These are phyloP conservation scores for Prunella strophiata DNA, from an alignment of 2,797 vertebrate species.

Conservation along the genomic window DNA sequence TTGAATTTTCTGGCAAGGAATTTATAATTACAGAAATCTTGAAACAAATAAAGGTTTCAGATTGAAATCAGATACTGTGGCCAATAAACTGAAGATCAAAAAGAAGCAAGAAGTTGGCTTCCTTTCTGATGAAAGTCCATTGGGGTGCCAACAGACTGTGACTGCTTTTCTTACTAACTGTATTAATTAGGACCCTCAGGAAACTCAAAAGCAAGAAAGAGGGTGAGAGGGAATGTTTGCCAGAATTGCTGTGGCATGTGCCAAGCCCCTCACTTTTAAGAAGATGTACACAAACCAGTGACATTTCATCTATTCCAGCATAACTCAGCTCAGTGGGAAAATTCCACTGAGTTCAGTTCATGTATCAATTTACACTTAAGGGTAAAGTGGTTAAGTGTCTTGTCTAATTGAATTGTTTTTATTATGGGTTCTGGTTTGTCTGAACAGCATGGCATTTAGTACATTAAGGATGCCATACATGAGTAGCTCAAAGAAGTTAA, in stretches of 20 bases:
- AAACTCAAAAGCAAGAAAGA: slow-evolving; percentile 13
- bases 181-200: slow-evolving; percentile 48
- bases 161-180: slow-evolving; percentile 25
- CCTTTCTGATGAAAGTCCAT: slow-evolving; percentile 10
- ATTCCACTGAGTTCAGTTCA: slow-evolving; percentile 18
- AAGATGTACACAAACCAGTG: not conserved
- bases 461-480: not conserved
- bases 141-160: not conserved
- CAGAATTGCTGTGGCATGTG: slow-evolving; percentile 5
- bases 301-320: slow-evolving; percentile 16
- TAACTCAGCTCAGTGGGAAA: slow-evolving; percentile 27
- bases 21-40: not conserved
- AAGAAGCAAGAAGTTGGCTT: not conserved
- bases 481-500: not conserved
- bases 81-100: slow-evolving; percentile 4
- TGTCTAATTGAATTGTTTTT: slow-evolving; percentile 49
- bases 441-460: slow-evolving; percentile 1
- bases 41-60: not conserved
- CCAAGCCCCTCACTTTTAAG: not conserved
- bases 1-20: not conserved
- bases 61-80: not conserved
- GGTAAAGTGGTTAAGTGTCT: slow-evolving; percentile 18
- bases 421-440: not conserved
- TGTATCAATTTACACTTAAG: slow-evolving; percentile 39
- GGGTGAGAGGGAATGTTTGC: not conserved